Evolutionary conservation across 1,140 invertebrate species (phyloP), one percentile per base, ranked within the genome.

Genomic region (Diorhabda elongata): DNA sequence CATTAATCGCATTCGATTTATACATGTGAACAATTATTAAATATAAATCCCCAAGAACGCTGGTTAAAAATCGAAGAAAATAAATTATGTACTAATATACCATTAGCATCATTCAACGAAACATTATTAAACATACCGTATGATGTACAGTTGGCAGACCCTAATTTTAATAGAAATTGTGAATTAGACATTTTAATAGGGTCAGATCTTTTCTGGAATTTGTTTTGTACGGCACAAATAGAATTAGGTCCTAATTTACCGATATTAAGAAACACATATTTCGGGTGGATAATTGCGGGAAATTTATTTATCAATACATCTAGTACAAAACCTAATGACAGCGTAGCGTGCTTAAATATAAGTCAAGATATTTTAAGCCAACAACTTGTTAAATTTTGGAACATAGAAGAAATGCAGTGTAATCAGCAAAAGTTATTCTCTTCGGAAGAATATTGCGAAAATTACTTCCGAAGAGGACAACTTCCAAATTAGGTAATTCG

Each of bases 101-200:
- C 58, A 60, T 47, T 52, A 7, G 42, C 11, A 44, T 44, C 11
- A 52, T 26, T 60, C 42, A 44, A 44, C 6, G n/a, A 64, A 42
- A 47, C 7, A 11, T 11, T 7, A 64, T 11, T 72, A 6, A 67
- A 69, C 42, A 72, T 72, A 57, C 71, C 64, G 8, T 1, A 57
- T 6, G 60, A 67, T 66, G n/a, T n/a, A n/a, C n/a, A n/a, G 56
- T 42, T 73, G 5, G 63, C 72, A 42, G 69, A 73, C 57, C 69
- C 66, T 41, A 42, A 64, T 42, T 73, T 71, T 65, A 41, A 68
- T 11, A 42, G 11, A 58, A 41, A 62, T 8, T 2, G 58, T 3
- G 8, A 65, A 11, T 64, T 75, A 11, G 74, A 75, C 57, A 58
- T 74, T 26, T 60, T 75, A 8, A 11, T 72, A 58, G 70, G 70